These are phyloP conservation scores for Lypha dubia DNA, from an alignment of 2,888 invertebrate species.

Conservation along the genomic window DNA sequence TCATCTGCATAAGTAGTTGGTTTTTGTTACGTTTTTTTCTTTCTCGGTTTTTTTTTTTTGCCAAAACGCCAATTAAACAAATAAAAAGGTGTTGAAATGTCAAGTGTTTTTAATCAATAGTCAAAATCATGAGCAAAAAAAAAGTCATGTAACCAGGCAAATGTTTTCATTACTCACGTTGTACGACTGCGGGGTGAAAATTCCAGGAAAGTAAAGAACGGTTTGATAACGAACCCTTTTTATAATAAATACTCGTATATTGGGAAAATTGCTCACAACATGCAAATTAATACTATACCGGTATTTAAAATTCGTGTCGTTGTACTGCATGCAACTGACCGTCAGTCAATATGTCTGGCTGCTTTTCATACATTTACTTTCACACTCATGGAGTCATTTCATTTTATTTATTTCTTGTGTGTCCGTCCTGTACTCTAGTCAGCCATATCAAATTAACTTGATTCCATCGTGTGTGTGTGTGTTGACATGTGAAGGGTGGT, in stretches of 20 bases:
- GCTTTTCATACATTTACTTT: slow-evolving; percentile 32
- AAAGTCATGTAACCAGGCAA: slow-evolving; percentile 16
- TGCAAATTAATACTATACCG: slow-evolving; percentile 60
- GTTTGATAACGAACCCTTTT: slow-evolving; percentile 47
- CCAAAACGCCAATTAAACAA: slow-evolving; percentile 62
- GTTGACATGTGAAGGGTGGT: slow-evolving; percentile 11
- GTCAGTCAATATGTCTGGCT: neutral
- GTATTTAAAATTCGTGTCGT: slow-evolving; percentile 49
- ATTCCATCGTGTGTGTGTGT: slow-evolving; percentile 22
- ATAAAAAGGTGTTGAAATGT: slow-evolving; percentile 74
- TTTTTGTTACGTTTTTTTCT: neutral
- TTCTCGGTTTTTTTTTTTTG: too few species aligned
- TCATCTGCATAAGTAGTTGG: neutral
- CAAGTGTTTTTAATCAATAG: slow-evolving; percentile 73
- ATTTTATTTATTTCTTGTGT: neutral
- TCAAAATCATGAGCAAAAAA: slow-evolving; percentile 42
- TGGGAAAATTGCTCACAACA: slow-evolving; percentile 38
- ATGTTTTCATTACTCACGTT: slow-evolving; percentile 32
- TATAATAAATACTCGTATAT: too few species aligned
- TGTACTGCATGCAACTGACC: slow-evolving; percentile 4
- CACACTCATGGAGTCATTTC: slow-evolving; percentile 15
- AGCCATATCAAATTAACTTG: slow-evolving; percentile 67
- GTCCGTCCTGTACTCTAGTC: slow-evolving; percentile 12
- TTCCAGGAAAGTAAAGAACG: slow-evolving; percentile 1
- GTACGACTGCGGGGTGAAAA: neutral